Evolutionary conservation across 2,888 invertebrate genomes (phyloP).

Genomic region (Oegoconia quadripuncta): DNA sequence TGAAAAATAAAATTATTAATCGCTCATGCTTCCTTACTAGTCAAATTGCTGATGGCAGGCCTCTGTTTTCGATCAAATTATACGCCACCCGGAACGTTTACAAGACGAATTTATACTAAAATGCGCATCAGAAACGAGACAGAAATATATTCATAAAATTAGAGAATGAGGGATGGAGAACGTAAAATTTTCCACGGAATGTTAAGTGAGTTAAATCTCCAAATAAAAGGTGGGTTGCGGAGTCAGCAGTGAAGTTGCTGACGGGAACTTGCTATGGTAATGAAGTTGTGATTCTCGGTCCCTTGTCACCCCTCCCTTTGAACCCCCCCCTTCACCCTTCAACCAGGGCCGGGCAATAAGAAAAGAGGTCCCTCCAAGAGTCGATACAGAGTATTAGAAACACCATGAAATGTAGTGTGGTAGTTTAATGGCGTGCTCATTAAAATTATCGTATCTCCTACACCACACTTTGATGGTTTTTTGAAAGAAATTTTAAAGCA

Average conservation of each 20-base stretch:
- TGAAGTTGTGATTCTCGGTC: constrained; percentile 37
- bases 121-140: constrained; percentile 36
- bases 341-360: too few relatives aligned
- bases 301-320: not conserved
- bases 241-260: constrained; percentile 57
- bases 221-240: constrained; percentile 67
- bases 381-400: too few relatives aligned
- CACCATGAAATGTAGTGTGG: too few relatives aligned
- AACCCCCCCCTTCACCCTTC: constrained; percentile 15
- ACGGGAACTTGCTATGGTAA: constrained; percentile 55
- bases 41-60: constrained; percentile 49
- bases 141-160: constrained; percentile 31
- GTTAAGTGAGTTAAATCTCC: constrained; percentile 73
- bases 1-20: constrained; percentile 33
- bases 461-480: too few relatives aligned
- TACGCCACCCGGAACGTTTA: constrained; percentile 44
- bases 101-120: constrained; percentile 43
- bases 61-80: constrained; percentile 72
- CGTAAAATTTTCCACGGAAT: constrained; percentile 56
- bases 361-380: too few relatives aligned
- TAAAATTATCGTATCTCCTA: too few relatives aligned
- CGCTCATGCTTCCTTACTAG: constrained; percentile 36
- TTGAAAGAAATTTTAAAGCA: too few relatives aligned
- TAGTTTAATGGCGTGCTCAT: too few relatives aligned
- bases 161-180: constrained; percentile 38